phyloP scores from a whole-genome alignment of 2,113 vertebrate genomes.

The Menidia beryllina region DNA sequence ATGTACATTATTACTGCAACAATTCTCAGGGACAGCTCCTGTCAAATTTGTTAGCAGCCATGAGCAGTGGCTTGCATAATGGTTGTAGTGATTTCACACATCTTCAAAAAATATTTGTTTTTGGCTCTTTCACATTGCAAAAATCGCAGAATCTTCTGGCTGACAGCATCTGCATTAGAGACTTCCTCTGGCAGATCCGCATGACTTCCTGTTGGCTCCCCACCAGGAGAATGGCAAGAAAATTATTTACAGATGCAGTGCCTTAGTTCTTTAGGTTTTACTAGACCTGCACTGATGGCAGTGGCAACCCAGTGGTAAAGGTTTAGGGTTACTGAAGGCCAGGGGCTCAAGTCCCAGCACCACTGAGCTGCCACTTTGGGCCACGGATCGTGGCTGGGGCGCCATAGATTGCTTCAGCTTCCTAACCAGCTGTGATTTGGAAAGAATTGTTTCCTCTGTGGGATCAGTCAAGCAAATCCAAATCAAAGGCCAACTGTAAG shows the following conservation, averaged over 20 bases:
- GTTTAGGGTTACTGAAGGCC: slow-evolving; percentile 10
- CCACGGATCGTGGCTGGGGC: neutral
- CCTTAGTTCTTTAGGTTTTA: neutral
- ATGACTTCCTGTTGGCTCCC: slow-evolving; percentile 35
- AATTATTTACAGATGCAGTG: slow-evolving; percentile 15
- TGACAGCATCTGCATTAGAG: slow-evolving; percentile 1
- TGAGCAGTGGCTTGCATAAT: neutral
- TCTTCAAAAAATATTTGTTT: neutral
- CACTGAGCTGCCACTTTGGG: neutral
- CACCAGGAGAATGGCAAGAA: slow-evolving; percentile 5
- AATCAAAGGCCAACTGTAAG: no score
- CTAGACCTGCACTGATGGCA: neutral
- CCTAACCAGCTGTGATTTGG: neutral
- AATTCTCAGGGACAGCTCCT: neutral
- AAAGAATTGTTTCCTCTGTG: neutral
- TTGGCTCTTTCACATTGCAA: neutral
- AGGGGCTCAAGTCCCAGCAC: neutral
- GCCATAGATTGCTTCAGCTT: neutral
- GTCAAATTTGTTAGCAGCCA: neutral
- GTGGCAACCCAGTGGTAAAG: neutral
- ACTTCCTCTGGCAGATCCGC: slow-evolving; percentile 22
- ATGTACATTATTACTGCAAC: neutral
- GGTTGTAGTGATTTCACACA: neutral
- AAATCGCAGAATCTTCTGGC: neutral
- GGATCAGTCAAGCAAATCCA: neutral